A percentile compares a stretch with the other conserved stretches of the same genome.
Evolutionary conservation across 2,797 vertebrate species (phyloP).

Genomic region (Neostethus bicornis): DNA sequence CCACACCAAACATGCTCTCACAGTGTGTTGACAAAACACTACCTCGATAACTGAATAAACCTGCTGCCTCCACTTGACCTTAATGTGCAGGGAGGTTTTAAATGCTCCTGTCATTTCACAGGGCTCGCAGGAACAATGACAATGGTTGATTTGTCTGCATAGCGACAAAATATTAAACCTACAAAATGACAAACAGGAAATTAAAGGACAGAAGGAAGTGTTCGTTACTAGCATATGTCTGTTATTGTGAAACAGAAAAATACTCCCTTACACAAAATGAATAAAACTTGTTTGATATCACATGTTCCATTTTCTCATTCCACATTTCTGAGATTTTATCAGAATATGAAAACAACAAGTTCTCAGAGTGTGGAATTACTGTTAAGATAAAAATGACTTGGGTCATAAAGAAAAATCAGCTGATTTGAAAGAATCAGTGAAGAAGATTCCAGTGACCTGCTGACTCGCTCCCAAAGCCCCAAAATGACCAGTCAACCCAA

Average conservation of each 20-base stretch:
- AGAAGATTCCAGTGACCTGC: conserved; percentile 20
- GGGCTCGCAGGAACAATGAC: conserved; percentile 56
- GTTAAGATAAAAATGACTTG: conserved; percentile 20
- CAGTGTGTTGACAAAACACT: conserved; percentile 65
- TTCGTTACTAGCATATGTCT: conserved; percentile 2
- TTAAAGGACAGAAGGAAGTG: conserved; percentile 6
- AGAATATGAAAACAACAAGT: conserved; percentile 21
- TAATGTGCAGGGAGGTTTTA: conserved; percentile 58
- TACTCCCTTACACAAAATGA: conserved; percentile 20
- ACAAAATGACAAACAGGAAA: conserved; percentile 42
- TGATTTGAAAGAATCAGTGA: conserved; percentile 43
- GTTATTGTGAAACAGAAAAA: conserved; percentile 27
- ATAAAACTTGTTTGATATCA: conserved; percentile 25
- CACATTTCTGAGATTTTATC: conserved; percentile 32
- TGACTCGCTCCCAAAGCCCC: conserved; percentile 38
- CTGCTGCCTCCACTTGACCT: conserved; percentile 61
- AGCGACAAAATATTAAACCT: conserved; percentile 34
- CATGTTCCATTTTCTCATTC: conserved; percentile 24
- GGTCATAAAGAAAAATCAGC: conserved; percentile 19
- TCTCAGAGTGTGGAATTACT: conserved; percentile 29
- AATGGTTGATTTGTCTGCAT: conserved; percentile 41
- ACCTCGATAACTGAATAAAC: conserved; percentile 54
- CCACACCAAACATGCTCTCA: conserved; percentile 51
- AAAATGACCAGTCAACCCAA: conserved; percentile 59
- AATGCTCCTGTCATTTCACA: conserved; percentile 53